Evolutionary conservation across 1,140 invertebrate species (phyloP).

Genomic region (Drosophila melanica): DNA sequence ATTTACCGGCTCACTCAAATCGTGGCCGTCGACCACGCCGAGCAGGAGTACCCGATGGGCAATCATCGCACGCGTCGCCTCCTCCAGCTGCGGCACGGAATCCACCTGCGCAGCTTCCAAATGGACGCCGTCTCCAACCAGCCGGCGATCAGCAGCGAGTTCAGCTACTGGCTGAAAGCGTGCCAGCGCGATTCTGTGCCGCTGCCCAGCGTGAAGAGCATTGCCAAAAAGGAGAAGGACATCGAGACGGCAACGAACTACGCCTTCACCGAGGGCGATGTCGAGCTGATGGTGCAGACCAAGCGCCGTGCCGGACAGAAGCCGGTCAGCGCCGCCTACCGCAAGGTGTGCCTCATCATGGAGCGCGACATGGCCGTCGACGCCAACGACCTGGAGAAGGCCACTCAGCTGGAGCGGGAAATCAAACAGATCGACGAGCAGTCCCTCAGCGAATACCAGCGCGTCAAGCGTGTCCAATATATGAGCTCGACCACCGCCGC

Average conservation of each 20-base stretch:
- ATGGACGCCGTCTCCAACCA: constrained; percentile 51
- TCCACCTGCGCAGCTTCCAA: background rate
- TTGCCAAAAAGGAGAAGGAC: constrained; percentile 36
- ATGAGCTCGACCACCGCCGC: background rate
- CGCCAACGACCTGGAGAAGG: constrained; percentile 26
- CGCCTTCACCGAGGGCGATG: constrained; percentile 41
- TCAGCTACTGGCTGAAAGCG: constrained; percentile 23
- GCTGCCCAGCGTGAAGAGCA: constrained; percentile 13
- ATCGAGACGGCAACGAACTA: constrained; percentile 28
- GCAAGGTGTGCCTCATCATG: constrained; percentile 40
- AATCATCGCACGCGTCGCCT: constrained; percentile 13
- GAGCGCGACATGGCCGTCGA: constrained; percentile 39
- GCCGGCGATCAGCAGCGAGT: constrained; percentile 18
- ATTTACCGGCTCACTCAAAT: constrained; percentile 32
- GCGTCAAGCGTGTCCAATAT: constrained; percentile 1
- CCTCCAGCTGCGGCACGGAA: constrained; percentile 19
- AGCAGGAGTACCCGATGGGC: constrained; percentile 22
- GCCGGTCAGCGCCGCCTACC: constrained; percentile 14
- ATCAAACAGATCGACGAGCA: constrained; percentile 44
- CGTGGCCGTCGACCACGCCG: background rate
- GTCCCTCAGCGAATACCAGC: background rate
- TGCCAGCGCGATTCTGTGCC: background rate
- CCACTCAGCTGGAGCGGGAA: constrained; percentile 26
- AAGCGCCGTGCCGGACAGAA: constrained; percentile 12
- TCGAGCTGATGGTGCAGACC: constrained; percentile 36